phyloP scores from a whole-genome alignment of 2,113 vertebrate genomes.

The Microcebus ravelobensis region DNA sequence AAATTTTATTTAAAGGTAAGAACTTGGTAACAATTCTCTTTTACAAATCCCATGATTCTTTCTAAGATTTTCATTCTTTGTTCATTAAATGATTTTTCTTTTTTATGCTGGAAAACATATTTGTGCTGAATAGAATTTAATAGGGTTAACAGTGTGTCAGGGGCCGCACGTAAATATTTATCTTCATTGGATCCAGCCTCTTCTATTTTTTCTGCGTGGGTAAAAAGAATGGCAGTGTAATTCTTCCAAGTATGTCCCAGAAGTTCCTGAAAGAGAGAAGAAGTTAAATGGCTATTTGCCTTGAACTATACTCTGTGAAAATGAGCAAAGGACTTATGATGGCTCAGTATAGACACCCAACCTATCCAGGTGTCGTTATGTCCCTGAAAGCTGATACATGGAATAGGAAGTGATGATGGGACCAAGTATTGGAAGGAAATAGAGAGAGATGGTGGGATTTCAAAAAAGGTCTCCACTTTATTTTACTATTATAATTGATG shows the following conservation, averaged over 20 bases:
- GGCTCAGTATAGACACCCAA: not conserved
- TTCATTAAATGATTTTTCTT: constrained; percentile 71
- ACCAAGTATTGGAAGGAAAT: not conserved
- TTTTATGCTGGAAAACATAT: constrained; percentile 87
- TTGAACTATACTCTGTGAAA: constrained; percentile 49
- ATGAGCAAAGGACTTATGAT: constrained; percentile 7
- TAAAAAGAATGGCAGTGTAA: constrained; percentile 88
- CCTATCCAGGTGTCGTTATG: not conserved
- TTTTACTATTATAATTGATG: constrained; percentile 12
- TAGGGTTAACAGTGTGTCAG: constrained; percentile 82
- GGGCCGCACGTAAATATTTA: constrained; percentile 79
- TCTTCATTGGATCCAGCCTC: constrained; percentile 81
- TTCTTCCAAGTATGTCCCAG: constrained; percentile 88
- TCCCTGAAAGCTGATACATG: constrained; percentile 10
- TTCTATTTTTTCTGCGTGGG: constrained; percentile 87
- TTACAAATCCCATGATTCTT: constrained; percentile 85
- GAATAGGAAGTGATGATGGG: not conserved
- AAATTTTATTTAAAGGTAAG: constrained; percentile 78
- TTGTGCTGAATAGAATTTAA: constrained; percentile 80
- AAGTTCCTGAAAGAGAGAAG: constrained; percentile 85
- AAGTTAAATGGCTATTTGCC: constrained; percentile 58
- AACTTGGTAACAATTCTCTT: constrained; percentile 85
- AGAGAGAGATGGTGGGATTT: not conserved
- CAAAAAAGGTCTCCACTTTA: not conserved
- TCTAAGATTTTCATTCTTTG: constrained; percentile 84